These are phyloP conservation scores for Gymnobelideus leadbeateri DNA, from an alignment of 2,113 vertebrate species.

Conservation along the genomic window DNA sequence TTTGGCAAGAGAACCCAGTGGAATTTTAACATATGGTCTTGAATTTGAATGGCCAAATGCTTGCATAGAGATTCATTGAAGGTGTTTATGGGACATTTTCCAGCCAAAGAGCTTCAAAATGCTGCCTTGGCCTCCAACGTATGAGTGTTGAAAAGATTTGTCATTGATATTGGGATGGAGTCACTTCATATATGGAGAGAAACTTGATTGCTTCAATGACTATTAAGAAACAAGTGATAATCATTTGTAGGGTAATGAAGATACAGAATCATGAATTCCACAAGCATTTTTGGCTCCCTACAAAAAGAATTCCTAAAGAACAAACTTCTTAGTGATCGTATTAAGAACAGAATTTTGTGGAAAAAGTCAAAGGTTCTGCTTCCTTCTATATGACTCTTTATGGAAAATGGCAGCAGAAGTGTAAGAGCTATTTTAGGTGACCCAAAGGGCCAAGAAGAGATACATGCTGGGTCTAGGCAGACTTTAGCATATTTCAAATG, in stretches of 20 bases:
- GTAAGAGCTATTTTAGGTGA: slow-evolving; percentile 25
- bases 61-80: slow-evolving; percentile 80
- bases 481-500: neutral
- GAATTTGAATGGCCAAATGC: slow-evolving; percentile 80
- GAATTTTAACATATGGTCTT: slow-evolving; percentile 78
- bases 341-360: slow-evolving; percentile 76
- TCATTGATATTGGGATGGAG: slow-evolving; percentile 83
- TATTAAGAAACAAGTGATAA: slow-evolving; percentile 79
- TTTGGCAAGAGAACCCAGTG: slow-evolving; percentile 70
- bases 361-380: slow-evolving; percentile 73
- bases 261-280: slow-evolving; percentile 77
- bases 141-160: slow-evolving; percentile 85
- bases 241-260: slow-evolving; percentile 70
- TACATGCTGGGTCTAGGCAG: neutral
- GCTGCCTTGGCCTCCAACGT: slow-evolving; percentile 80
- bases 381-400: slow-evolving; percentile 51
- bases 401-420: slow-evolving; percentile 61
- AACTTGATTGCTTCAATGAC: slow-evolving; percentile 75
- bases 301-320: slow-evolving; percentile 76
- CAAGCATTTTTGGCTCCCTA: slow-evolving; percentile 71
- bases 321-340: slow-evolving; percentile 60
- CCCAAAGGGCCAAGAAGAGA: neutral
- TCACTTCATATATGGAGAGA: slow-evolving; percentile 81
- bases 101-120: slow-evolving; percentile 84
- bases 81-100: slow-evolving; percentile 85